Evolutionary conservation across 2,113 vertebrate species (phyloP).

Genomic region (Oxygymnocypris stewartii): DNA sequence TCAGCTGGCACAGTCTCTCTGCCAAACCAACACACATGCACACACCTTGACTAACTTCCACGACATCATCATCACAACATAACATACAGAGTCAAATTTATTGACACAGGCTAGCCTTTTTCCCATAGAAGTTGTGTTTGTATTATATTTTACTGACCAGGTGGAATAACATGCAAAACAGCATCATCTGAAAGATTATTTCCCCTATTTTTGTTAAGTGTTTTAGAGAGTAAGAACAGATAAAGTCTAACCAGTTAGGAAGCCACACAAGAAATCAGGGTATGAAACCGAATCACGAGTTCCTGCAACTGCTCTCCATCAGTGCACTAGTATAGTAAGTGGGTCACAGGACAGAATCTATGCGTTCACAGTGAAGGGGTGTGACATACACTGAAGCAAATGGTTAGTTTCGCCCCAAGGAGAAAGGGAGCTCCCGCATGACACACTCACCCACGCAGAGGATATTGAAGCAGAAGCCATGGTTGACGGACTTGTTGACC

Average conservation of each 20-base stretch:
- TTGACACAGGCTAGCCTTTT: not conserved
- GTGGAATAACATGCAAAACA: not conserved
- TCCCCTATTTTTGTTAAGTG: not conserved
- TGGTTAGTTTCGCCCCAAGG: slow-evolving; percentile 43
- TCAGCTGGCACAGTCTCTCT: not conserved
- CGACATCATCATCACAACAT: not conserved
- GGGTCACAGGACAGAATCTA: slow-evolving; percentile 36
- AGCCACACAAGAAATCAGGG: not conserved
- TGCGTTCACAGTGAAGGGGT: slow-evolving; percentile 48
- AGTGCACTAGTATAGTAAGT: slow-evolving; percentile 33
- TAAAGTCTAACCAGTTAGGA: not conserved
- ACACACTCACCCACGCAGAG: slow-evolving; percentile 95
- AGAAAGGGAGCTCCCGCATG: slow-evolving; percentile 35
- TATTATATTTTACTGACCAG: not conserved
- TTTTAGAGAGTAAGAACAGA: not conserved
- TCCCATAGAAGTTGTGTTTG: not conserved
- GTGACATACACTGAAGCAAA: slow-evolving; percentile 50
- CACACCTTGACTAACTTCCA: not conserved
- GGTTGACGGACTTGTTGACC: slow-evolving; percentile 98
- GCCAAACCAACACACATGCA: not conserved
- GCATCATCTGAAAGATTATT: not conserved
- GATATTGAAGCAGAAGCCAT: slow-evolving; percentile 99
- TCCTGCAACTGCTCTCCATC: slow-evolving; percentile 13
- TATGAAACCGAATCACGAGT: not conserved
- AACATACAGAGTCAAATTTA: not conserved